Base-by-base conservation (phyloP, 2,888 invertebrate genomes). In the Theodoxus fluviatilis region DNA sequence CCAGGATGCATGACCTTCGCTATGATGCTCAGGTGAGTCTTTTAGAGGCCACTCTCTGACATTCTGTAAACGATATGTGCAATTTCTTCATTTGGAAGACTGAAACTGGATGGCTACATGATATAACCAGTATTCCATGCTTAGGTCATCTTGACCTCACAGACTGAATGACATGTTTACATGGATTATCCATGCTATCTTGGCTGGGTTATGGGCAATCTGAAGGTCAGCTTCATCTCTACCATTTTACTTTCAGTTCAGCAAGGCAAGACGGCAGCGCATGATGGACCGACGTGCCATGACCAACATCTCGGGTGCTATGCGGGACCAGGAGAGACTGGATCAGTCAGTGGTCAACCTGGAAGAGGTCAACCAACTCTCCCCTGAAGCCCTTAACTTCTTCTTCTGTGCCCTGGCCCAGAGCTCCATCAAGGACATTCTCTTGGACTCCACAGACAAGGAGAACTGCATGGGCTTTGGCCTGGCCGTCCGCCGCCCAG, bases 391-490 rank as follows among this genome's bases (percentile, higher is more conserved):
- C 37, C 33, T 71, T 25, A 75, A 70, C 3, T 79, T 79, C 72
- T 80, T 70, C 71, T 78, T 76, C 49, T 80, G 80, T 72, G 71
- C 75, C 7, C 75, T 80, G 40, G 79, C 79, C 57, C 74, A 75
- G 73, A 74, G 74, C 64, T 74, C 74, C 22, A 71, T 79, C 9
- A 71, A 74, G 63, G 80, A 80, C 71, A 71, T 80, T 22, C 70
- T 80, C 61, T 67, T 78, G 59, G 76, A 76, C 12, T 3, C 28
- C n/a, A 71, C 68, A 22, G 78, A 79, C 52, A 70, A 67, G n/a
- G 77, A 77, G 31, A 77, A 80, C 71, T 74, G 75, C 1, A 78
- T 80, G 22, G 80, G 80, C 3, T 76, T 79, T 74, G 79, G 80
- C 15, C 65, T 80, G 47, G 79, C 79, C 25, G 79, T 80, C 18